These are phyloP conservation scores for Hippopotamyrus pictus DNA, from an alignment of 2,797 vertebrate species.

Conservation along the genomic window DNA sequence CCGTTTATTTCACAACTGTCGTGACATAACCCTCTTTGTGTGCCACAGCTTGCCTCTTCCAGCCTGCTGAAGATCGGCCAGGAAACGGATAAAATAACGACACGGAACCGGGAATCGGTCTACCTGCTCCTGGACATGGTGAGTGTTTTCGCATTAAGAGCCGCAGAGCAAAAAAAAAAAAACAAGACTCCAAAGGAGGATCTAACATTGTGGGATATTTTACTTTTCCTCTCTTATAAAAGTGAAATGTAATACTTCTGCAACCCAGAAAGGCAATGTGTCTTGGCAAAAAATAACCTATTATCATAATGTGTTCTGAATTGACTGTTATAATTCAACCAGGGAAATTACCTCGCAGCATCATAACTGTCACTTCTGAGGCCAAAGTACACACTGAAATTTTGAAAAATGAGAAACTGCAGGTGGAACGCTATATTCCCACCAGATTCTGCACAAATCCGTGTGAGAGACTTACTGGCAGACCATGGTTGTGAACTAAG, in stretches of 20 bases:
- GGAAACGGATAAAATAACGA: conserved; percentile 75
- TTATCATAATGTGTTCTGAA: background rate
- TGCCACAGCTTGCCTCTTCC: conserved; percentile 69
- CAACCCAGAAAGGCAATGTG: background rate
- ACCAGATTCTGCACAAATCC: background rate
- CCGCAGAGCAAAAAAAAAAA: background rate
- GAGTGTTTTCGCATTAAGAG: conserved; percentile 30
- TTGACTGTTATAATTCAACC: background rate
- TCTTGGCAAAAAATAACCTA: background rate
- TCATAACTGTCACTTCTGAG: background rate
- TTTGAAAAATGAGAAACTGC: background rate
- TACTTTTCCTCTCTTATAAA: background rate
- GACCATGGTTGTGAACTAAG: background rate
- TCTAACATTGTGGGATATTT: background rate
- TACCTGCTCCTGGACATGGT: conserved; percentile 78
- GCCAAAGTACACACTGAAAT: conserved; percentile 2
- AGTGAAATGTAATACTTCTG: background rate
- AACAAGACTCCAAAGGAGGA: background rate
- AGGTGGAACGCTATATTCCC: background rate
- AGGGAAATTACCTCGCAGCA: background rate
- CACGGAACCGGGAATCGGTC: conserved; percentile 75
- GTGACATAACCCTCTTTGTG: background rate
- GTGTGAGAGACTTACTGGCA: background rate
- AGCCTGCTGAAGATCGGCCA: conserved; percentile 78
- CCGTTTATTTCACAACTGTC: background rate